Base-by-base conservation (phyloP, 1,140 invertebrate species). In the Scaptomyza graminum region DNA sequence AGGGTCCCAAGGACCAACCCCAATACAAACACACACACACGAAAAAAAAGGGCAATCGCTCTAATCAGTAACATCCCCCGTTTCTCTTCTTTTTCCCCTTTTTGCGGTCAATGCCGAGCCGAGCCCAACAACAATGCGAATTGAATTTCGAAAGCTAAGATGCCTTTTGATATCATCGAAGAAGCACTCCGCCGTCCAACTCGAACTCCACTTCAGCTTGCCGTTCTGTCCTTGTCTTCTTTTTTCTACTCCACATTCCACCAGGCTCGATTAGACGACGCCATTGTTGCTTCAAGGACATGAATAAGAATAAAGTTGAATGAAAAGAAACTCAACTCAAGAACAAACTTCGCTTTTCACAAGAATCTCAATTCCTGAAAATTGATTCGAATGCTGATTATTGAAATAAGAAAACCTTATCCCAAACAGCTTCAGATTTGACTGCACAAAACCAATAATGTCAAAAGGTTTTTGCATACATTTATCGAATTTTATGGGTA, bases 81-180 rank as follows among this genome's bases (percentile, higher is more conserved):
- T 65, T 52, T n/a, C n/a, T n/a, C n/a, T n/a, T n/a, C n/a, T n/a
- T n/a, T n/a, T n/a, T n/a, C n/a, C n/a, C n/a, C n/a, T 69, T 34
- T 1, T 49, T 57, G 49, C 41, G 62, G 62, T 56, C 46, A 66
- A 70, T 54, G 62, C 66, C 72, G 59, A 68, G 1, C 25, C 7
- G 59, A 9, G n/a, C n/a, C n/a, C 62, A 66, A 73, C 63, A 51
- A 80, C 76, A 84, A 34, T 74, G 63, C 63, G 65, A 65, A 80
- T 85, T 66, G 55, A 74, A 76, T 85, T 85, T 69, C 51, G 51
- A 85, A 76, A 79, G 68, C 62, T 63, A 63, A 59, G 79, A 82
- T 82, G 72, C 47, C n/a, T n/a, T n/a, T 51, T 57, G 79, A 83
- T 83, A 78, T 47, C 56, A 62, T 65, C 54, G 46, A 55, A 49